Conservation (phyloP, 1,140 invertebrate species). For the Apolygus lucorum region DNA sequence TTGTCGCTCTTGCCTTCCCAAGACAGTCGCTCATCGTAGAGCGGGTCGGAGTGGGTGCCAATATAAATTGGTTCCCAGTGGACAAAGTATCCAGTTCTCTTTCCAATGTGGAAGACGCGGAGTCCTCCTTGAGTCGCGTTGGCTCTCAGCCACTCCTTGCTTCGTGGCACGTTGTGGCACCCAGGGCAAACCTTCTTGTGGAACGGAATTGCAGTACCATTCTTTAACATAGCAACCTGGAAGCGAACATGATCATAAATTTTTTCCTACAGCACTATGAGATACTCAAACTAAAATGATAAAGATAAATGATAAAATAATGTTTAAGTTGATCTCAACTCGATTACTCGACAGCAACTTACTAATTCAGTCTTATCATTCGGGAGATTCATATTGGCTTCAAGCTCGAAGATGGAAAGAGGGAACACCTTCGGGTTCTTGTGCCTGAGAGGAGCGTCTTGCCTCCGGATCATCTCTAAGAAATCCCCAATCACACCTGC, state of each 20-base stretch:
- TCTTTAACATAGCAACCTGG: conserved; percentile 59
- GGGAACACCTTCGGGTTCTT: conserved; percentile 68
- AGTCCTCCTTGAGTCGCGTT: conserved; percentile 55
- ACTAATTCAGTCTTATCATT: conserved; percentile 43
- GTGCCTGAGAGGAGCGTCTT: conserved; percentile 52
- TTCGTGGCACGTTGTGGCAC: conserved; percentile 80
- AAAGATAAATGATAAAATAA: no score
- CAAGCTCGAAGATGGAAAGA: conserved; percentile 74
- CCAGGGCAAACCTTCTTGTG: conserved; percentile 81
- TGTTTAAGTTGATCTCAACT: not conserved
- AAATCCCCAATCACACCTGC: conserved; percentile 59
- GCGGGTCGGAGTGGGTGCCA: conserved; percentile 73
- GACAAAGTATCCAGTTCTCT: conserved; percentile 64
- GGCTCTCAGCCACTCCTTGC: conserved; percentile 68
- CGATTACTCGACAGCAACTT: conserved; percentile 21
- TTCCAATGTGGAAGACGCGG: conserved; percentile 74
- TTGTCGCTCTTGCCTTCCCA: conserved; percentile 88
- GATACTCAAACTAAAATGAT: no score
- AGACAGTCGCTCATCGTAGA: conserved; percentile 78
- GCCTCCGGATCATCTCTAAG: conserved; percentile 68
- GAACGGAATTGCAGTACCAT: conserved; percentile 75
- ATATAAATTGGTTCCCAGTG: conserved; percentile 89
- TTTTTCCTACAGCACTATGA: no score
- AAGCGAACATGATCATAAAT: conserved; percentile 24
- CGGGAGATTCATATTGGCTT: conserved; percentile 48